Evolutionary conservation across 2,113 vertebrate genomes (phyloP), one percentile per base, ranked within the genome.

Genomic region (Todiramphus saurophagus): DNA sequence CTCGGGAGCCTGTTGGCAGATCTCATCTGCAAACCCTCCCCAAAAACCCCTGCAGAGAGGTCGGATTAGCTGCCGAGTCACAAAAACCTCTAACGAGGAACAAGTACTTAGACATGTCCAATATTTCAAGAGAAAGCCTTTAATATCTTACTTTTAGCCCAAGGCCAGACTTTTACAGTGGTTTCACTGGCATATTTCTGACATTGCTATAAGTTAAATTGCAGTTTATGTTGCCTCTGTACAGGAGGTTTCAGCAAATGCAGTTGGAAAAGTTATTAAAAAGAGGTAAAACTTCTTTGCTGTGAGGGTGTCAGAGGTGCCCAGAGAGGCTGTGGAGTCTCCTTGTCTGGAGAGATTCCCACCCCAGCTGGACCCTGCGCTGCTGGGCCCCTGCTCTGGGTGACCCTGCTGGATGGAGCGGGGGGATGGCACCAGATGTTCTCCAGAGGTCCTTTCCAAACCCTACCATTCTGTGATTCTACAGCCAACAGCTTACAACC

Each of bases 11-110:
- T 28, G 7, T 3, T 56, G 46, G 24, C 73, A 55, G 35, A 68
- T 4, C 27, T 15, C 17, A 39, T 7, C 78, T 74, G 56, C 68
- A 81, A 70, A 80, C 11, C 10, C 27, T 28, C 39, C 44, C 8
- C n/a, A 20, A 21, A 84, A 27, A 37, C 9, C 18, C 31, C 63
- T 41, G 31, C n/a, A 80, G 30, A 9, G 25, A 58, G 51, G 33
- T 31, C 5, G 5, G 63, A 67, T 66, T 15, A 62, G 58, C 63
- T 75, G 56, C 48, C 0, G 0, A 79, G 31, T 13, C 6, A 5
- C 37, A 58, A 66, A 72, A 69, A 69, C 31, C 23, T 39, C 48
- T 79, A 86, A 86, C 8, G 5, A 81, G 55, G 12, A 88, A 80
- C 67, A 67, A 58, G 50, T 76, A 48, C 24, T 64, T 23, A 20